A percentile compares a stretch with the other conserved stretches of the same genome.
Conservation (phyloP, 2,888 invertebrate genomes). For the Lordiphosa andalusiaca region DNA sequence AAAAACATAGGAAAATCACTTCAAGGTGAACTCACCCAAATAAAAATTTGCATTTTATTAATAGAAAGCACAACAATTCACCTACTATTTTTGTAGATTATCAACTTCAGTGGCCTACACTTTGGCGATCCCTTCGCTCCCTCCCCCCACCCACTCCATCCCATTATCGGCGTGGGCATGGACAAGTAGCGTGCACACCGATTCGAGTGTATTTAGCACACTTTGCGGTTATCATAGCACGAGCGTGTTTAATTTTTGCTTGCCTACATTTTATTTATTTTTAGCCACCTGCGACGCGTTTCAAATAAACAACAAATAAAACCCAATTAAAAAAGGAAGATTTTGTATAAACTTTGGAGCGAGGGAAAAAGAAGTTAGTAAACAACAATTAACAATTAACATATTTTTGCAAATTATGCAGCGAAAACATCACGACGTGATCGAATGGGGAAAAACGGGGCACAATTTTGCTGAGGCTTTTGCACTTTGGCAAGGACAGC, state of each 20-base stretch:
- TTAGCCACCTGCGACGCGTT: slow-evolving; percentile 48
- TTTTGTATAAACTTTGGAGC: neutral
- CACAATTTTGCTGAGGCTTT: slow-evolving; percentile 39
- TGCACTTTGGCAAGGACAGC: slow-evolving; percentile 63
- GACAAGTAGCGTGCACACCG: slow-evolving; percentile 34
- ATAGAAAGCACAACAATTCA: no score
- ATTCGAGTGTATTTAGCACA: slow-evolving; percentile 49
- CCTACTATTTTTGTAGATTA: no score
- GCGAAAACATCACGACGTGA: slow-evolving; percentile 4
- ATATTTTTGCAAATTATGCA: slow-evolving; percentile 55
- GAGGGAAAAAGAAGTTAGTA: slow-evolving; percentile 7
- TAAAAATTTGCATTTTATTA: no score
- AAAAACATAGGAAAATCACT: no score
- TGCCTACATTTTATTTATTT: slow-evolving; percentile 52
- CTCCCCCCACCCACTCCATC: no score
- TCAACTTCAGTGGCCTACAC: no score
- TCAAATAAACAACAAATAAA: slow-evolving; percentile 51
- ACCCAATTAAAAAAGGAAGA: slow-evolving; percentile 13
- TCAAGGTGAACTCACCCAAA: no score
- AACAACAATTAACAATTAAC: slow-evolving; percentile 48
- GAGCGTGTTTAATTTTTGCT: slow-evolving; percentile 27
- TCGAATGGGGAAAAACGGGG: slow-evolving; percentile 28
- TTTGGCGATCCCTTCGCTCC: no score
- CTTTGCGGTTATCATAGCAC: slow-evolving; percentile 41
- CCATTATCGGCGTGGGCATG: slow-evolving; percentile 30